Base-by-base conservation (phyloP, 2,888 invertebrate genomes). In the Drosophila pegasa region DNA sequence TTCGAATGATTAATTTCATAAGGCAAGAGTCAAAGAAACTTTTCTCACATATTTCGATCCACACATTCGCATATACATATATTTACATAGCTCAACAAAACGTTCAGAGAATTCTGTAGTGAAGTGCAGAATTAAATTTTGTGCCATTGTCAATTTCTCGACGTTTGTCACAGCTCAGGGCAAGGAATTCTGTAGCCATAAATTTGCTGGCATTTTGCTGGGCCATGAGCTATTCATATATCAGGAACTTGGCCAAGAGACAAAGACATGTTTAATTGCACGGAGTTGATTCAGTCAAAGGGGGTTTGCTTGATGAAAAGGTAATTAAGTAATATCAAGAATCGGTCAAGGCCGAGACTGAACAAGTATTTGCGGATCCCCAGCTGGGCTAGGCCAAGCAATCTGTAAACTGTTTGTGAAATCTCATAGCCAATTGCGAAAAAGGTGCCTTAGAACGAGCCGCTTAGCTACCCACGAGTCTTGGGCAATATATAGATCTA, bases 1-100 rank as follows among this genome's bases (percentile, higher is more conserved):
- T 71, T 59, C 48, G 51, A 65, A 86, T 88, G 88, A 85, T 88
- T 88, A 85, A 85, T 85, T 75, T 86, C 74, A 88, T 80, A 88
- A 78, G 40, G 47, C 58, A 58, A 69, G 41, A 67, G 40, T 69
- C 51, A 62, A 80, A 77, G 69, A 84, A 64, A 84, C 59, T 57
- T 64, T 80, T 73, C 87, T 67, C 74, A 71, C 45, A 43, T 66
- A 20, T 56, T 35, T 51, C 48, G 40, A 71, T 20, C 35, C 16
- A 29, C 33, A 16, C 22, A 33, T 33, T n/a, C 20, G 27, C 1
- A 48, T 48, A 58, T 5, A 27, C n/a, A 29, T 14, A 27, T 20
- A 37, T 69, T 70, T 54, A 43, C 27, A 31, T 40, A 52, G 20
- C 38, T 20, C n/a, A 51, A 56, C 33, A 61, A 40, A 27, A 52